Evolutionary conservation across 1,140 invertebrate genomes (phyloP).

Genomic region (Palaemon carinicauda): DNA sequence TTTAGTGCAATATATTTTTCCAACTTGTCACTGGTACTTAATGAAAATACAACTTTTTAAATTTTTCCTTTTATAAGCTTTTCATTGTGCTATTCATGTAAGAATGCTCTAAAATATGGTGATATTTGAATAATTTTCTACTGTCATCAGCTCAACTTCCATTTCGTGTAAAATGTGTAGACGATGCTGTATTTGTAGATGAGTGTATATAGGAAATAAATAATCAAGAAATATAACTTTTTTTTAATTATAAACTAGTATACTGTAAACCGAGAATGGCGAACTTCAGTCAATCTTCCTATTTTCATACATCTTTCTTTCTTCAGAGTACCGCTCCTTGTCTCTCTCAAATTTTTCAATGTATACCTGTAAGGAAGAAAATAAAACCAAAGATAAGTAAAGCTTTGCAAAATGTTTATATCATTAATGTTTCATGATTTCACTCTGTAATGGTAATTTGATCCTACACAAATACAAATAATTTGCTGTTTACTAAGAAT

Average conservation of each 20-base stretch:
- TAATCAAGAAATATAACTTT: conserved; percentile 19
- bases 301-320: neutral
- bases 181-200: conserved; percentile 47
- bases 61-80: neutral
- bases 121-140: neutral
- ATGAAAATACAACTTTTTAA: neutral
- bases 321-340: conserved; percentile 25
- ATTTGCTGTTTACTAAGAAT: too few relatives aligned
- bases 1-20: conserved; percentile 32
- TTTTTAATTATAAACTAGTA: neutral
- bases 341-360: conserved; percentile 32
- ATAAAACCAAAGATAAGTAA: neutral
- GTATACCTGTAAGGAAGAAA: neutral
- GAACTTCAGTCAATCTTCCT: neutral
- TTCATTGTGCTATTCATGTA: neutral
- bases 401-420: too few relatives aligned
- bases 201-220: conserved; percentile 45
- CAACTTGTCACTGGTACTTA: conserved; percentile 24
- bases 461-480: too few relatives aligned
- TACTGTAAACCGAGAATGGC: neutral
- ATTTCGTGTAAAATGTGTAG: conserved; percentile 40
- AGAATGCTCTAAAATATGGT: neutral
- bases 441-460: too few relatives aligned
- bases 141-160: conserved; percentile 40
- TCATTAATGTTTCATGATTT: too few relatives aligned